A percentile compares a stretch with the other conserved stretches of the same genome.
These are phyloP conservation scores for Phanerotoma sp. DNA, from an alignment of 2,888 invertebrate species.

Conservation along the genomic window DNA sequence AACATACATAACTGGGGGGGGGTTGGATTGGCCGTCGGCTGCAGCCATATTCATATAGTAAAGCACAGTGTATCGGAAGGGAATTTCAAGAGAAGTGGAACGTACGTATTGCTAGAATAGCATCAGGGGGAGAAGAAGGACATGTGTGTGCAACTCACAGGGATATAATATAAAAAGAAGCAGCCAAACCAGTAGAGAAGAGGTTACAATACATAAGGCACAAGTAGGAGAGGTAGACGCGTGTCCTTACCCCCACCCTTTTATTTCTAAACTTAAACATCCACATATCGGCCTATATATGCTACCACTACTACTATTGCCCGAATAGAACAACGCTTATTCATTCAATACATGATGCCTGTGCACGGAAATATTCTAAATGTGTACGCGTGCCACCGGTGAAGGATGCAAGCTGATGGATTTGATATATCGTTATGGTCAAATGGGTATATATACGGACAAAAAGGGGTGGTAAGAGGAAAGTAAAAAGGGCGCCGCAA, in stretches of 20 bases:
- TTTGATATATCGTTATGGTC: constrained; percentile 16
- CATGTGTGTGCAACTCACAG: constrained; percentile 33
- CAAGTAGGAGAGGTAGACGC: constrained; percentile 22
- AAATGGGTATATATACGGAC: constrained; percentile 11
- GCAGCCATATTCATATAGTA: too few relatives aligned
- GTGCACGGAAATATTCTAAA: constrained; percentile 36
- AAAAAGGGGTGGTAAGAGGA: background rate
- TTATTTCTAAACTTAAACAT: background rate
- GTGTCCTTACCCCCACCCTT: constrained; percentile 26
- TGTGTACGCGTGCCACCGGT: constrained; percentile 47
- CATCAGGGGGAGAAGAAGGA: constrained; percentile 1
- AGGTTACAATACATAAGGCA: too few relatives aligned
- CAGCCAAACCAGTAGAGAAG: background rate
- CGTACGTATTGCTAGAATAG: too few relatives aligned
- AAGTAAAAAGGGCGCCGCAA: too few relatives aligned
- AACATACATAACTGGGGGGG: constrained; percentile 16
- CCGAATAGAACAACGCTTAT: too few relatives aligned
- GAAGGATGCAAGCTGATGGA: constrained; percentile 42
- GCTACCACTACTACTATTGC: too few relatives aligned
- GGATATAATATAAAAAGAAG: background rate
- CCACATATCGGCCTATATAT: constrained; percentile 8
- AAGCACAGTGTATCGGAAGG: too few relatives aligned
- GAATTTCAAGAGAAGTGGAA: constrained; percentile 1
- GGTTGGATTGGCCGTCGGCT: too few relatives aligned
- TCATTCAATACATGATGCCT: too few relatives aligned